Evolutionary conservation across 92 coral and sea anemone species (phyloP).

Genomic region (Blastomussa wellsi): DNA sequence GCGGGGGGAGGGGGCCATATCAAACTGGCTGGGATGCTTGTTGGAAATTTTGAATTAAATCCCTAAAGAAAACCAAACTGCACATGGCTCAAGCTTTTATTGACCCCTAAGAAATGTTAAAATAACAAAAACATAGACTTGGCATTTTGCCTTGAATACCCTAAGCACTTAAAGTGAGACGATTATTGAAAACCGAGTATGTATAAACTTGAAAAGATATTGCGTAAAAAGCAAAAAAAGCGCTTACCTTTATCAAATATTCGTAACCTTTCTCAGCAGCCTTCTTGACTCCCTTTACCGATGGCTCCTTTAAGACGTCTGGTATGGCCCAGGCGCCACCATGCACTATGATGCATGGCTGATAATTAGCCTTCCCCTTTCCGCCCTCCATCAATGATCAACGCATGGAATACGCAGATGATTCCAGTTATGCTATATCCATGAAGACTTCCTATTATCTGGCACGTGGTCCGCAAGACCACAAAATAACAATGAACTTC

Average conservation of each 20-base stretch:
- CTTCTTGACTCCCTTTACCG: constrained; percentile 66
- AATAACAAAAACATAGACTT: no score
- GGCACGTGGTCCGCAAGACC: background rate
- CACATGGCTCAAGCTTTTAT: no score
- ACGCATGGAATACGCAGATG: background rate
- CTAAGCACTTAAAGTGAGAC: no score
- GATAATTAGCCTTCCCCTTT: background rate
- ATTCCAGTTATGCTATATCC: background rate
- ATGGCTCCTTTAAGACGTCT: constrained; percentile 39
- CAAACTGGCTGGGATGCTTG: no score
- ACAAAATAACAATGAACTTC: background rate
- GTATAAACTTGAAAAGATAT: no score
- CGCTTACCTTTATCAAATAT: constrained; percentile 61
- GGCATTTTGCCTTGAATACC: no score
- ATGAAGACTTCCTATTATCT: background rate
- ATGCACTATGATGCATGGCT: constrained; percentile 87
- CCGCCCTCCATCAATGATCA: no score
- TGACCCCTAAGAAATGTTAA: no score
- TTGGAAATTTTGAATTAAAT: no score
- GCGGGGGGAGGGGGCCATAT: background rate
- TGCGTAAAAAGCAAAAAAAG: background rate
- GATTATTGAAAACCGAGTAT: no score
- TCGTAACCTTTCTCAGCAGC: constrained; percentile 81
- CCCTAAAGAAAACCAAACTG: no score
- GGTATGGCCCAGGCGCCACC: constrained; percentile 98